Conservation (phyloP, 2,797 vertebrate genomes). For the Emydoidea blandingii region DNA sequence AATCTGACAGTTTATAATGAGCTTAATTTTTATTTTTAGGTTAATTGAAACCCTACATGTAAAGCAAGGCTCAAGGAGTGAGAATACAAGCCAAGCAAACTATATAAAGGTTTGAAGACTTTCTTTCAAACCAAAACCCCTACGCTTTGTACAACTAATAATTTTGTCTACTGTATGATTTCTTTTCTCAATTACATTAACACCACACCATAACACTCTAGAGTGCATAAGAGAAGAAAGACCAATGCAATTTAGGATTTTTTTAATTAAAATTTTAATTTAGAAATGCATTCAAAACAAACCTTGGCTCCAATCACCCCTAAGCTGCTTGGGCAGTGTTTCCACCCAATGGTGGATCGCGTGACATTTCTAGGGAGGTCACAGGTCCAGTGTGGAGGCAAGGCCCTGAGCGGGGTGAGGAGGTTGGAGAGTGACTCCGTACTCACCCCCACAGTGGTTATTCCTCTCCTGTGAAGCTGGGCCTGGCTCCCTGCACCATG, state of each 20-base stretch:
- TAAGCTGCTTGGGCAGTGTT: not conserved
- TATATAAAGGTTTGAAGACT: not conserved
- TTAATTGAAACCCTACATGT: not conserved
- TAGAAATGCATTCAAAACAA: not conserved
- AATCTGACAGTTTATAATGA: not conserved
- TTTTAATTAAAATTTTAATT: not conserved
- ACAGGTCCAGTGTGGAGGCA: not conserved
- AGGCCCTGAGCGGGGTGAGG: not conserved
- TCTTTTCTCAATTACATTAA: not conserved
- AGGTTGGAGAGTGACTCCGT: not conserved
- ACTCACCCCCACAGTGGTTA: not conserved
- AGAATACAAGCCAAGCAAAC: not conserved
- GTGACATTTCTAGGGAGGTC: not conserved
- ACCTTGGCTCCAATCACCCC: not conserved
- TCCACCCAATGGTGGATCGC: not conserved
- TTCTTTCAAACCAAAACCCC: not conserved
- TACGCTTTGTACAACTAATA: not conserved
- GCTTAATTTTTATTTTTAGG: not conserved
- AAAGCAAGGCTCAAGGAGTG: not conserved
- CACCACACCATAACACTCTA: not conserved
- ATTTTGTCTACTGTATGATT: accelerated
- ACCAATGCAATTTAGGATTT: not conserved
- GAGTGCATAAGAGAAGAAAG: not conserved
- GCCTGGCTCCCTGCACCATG: not conserved
- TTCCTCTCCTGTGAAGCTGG: not conserved